A percentile compares a stretch with the other conserved stretches of the same genome.
These are phyloP conservation scores for Acleris cristana DNA, from an alignment of 2,888 invertebrate genomes.

Conservation along the genomic window DNA sequence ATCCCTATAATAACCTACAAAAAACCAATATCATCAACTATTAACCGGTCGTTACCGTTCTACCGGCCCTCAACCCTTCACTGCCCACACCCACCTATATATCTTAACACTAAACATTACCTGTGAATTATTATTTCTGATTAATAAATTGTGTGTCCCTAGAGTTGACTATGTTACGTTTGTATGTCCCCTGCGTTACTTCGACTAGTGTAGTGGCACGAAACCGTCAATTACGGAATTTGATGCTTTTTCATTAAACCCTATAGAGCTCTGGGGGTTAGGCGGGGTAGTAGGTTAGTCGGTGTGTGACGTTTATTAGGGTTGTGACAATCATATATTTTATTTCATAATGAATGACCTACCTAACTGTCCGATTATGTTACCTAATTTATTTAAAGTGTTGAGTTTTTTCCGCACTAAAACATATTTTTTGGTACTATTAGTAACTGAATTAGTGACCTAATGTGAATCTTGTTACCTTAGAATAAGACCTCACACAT, in stretches of 20 bases:
- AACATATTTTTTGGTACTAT: too few relatives aligned
- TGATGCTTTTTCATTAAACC: conserved; percentile 81
- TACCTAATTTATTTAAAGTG: neutral
- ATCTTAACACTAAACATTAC: conserved; percentile 57
- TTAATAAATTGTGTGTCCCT: conserved; percentile 80
- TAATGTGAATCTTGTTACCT: too few relatives aligned
- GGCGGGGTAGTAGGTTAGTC: conserved; percentile 60
- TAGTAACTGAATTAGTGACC: too few relatives aligned
- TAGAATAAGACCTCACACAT: too few relatives aligned
- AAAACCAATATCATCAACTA: conserved; percentile 15
- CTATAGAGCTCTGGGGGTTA: conserved; percentile 63
- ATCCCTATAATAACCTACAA: neutral
- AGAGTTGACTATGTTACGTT: conserved; percentile 45
- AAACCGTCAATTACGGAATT: conserved; percentile 77
- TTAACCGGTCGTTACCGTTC: conserved; percentile 29
- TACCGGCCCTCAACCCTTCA: conserved; percentile 59
- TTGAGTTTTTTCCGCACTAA: neutral
- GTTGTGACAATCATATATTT: conserved; percentile 18
- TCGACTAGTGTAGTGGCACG: conserved; percentile 56
- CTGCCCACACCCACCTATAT: conserved; percentile 31
- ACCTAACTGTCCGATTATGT: too few relatives aligned
- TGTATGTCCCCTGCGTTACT: conserved; percentile 19
- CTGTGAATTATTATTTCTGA: conserved; percentile 84
- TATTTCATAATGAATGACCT: neutral
- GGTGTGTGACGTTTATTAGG: conserved; percentile 46